Conservation (phyloP, 1,140 invertebrate genomes). For the Plectus sambesii region DNA sequence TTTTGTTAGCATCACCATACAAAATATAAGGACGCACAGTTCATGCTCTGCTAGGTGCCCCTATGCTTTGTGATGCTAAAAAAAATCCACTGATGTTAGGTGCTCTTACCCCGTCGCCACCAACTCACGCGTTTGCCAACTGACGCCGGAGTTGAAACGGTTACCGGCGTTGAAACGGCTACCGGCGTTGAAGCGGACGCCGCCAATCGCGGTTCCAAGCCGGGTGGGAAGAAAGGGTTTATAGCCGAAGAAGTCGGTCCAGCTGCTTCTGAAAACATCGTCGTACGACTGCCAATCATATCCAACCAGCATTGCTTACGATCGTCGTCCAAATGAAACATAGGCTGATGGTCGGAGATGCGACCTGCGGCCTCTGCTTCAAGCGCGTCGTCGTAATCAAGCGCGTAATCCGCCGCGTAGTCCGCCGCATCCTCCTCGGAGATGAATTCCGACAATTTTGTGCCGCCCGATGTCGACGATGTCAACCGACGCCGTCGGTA, state of each 20-base stretch:
- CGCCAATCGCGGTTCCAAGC: slow-evolving; percentile 1
- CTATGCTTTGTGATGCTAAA: no score
- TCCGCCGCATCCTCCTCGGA: slow-evolving; percentile 7
- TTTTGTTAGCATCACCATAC: no score
- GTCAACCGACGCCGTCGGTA: slow-evolving; percentile 13
- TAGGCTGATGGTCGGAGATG: slow-evolving; percentile 13
- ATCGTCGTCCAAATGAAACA: slow-evolving; percentile 20
- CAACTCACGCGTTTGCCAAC: no score
- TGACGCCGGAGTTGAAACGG: slow-evolving; percentile 1
- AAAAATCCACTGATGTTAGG: no score
- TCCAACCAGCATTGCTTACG: no score
- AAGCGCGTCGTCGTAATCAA: slow-evolving; percentile 7
- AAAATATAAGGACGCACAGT: no score
- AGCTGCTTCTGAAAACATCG: background rate
- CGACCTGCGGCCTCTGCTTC: no score
- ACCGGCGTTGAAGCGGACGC: slow-evolving; percentile 3
- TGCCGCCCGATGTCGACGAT: slow-evolving; percentile 10
- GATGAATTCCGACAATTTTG: slow-evolving; percentile 6
- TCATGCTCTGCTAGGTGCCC: no score
- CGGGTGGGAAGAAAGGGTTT: slow-evolving; percentile 7
- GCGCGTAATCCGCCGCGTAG: slow-evolving; percentile 1
- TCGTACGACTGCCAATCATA: background rate
- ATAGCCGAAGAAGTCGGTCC: slow-evolving; percentile 4
- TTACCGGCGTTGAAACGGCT: slow-evolving; percentile 12
- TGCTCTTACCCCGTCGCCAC: no score